These are phyloP conservation scores for Campylorhamphus procurvoides DNA, from an alignment of 2,113 vertebrate species.

Conservation along the genomic window DNA sequence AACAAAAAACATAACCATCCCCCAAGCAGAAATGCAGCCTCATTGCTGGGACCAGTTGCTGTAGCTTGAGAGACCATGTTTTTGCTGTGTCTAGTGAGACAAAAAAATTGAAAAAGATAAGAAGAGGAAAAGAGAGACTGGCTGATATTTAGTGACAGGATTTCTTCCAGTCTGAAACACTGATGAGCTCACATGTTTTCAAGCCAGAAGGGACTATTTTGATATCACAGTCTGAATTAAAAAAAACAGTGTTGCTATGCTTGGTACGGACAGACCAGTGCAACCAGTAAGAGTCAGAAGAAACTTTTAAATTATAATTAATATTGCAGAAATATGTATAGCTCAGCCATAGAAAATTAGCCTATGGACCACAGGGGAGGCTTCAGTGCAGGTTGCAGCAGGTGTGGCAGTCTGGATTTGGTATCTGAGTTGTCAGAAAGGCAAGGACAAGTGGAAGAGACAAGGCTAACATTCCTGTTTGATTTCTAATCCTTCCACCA, in stretches of 20 bases:
- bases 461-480: not conserved
- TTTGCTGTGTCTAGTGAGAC: not conserved
- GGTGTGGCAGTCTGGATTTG: not conserved
- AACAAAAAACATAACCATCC: not conserved
- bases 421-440: not conserved
- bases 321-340: not conserved
- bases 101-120: not conserved
- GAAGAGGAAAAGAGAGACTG: not conserved
- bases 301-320: not conserved
- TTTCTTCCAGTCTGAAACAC: constrained; percentile 29
- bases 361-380: not conserved
- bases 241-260: not conserved
- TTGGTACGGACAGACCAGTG: not conserved
- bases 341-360: not conserved
- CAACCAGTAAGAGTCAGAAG: not conserved
- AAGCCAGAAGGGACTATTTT: not conserved
- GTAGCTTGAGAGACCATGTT: not conserved
- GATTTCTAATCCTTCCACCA: not conserved
- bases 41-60: not conserved
- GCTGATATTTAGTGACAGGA: constrained; percentile 16
- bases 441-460: not conserved
- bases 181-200: not conserved
- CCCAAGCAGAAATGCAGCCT: constrained; percentile 24
- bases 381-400: not conserved
- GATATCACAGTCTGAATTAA: not conserved